Conservation (phyloP, 2,797 vertebrate genomes). For the Telmatherina bonti region DNA sequence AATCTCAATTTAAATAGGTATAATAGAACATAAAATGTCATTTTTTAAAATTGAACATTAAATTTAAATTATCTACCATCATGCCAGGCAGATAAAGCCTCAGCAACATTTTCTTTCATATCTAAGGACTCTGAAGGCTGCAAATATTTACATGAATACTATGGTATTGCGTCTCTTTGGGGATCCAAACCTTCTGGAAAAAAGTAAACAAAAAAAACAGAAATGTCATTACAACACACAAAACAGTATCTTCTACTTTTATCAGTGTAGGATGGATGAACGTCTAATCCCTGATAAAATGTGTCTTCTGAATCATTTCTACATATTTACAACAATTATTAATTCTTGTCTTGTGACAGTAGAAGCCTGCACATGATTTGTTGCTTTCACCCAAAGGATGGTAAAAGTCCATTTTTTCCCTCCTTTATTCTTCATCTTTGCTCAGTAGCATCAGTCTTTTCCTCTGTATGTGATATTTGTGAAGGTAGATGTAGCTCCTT, state of each 20-base stretch:
- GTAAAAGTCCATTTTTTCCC: conserved; percentile 44
- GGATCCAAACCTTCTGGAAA: conserved; percentile 40
- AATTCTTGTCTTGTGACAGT: conserved; percentile 74
- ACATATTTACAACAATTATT: conserved; percentile 82
- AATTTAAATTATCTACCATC: not conserved
- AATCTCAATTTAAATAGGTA: conserved; percentile 18
- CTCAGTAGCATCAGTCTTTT: conserved; percentile 77
- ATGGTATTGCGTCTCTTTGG: not conserved
- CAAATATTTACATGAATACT: not conserved
- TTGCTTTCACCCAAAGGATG: conserved; percentile 51
- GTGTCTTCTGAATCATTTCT: conserved; percentile 68
- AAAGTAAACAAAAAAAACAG: conserved; percentile 26
- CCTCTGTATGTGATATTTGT: conserved; percentile 96
- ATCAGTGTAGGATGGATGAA: conserved; percentile 30
- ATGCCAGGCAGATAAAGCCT: not conserved
- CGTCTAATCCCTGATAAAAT: conserved; percentile 59
- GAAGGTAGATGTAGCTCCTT: conserved; percentile 95
- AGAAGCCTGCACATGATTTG: conserved; percentile 80
- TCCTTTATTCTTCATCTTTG: conserved; percentile 29
- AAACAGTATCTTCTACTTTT: conserved; percentile 30
- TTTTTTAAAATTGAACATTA: not conserved
- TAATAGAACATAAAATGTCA: not conserved
- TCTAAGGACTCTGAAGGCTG: not conserved
- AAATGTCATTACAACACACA: conserved; percentile 35
- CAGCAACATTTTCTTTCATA: not conserved